Base-by-base conservation (phyloP, 2,113 vertebrate genomes). In the Rissa tridactyla region DNA sequence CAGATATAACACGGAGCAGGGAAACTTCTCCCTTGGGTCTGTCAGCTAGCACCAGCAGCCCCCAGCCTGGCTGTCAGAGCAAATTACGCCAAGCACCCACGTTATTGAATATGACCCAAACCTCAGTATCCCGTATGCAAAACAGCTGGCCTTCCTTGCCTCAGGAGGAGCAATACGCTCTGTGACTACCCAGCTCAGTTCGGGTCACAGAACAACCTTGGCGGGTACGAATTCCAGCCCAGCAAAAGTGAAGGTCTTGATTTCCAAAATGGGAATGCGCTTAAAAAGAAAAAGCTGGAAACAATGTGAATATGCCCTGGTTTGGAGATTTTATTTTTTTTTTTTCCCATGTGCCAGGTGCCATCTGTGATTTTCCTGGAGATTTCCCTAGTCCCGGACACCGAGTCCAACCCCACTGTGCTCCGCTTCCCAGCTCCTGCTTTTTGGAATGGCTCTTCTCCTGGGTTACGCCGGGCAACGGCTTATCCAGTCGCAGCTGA, bases 71-170 rank as follows among this genome's bases (percentile, higher is more conserved):
- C 49, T 54, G 62, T 2, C 75, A 42, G 26, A 17, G 51, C 34
- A 3, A 9, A 22, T 34, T 2, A 15, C 32, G 6, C 15, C 4
- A 0, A 29, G 5, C 42, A 6, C 60, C 13, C 10, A 2, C 11
- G 6, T 10, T 47, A 11, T 7, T 3, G 23, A 23, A 3, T 7
- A 15, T 3, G 34, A 10, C 49, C 34, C 73, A 27, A 5, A 23
- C 6, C n/a, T 4, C 7, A 5, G 40, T 21, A 29, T 30, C 4
- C 21, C n/a, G 4, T 7, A 0, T 2, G n/a, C 30, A 38, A 8
- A 51, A 9, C 15, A 6, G 1, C 10, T 1, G 13, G 20, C n/a
- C 7, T 32, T 9, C 51, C 0, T 8, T 14, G 7, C 42, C 38
- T 5, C 34, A 9, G 79, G 52, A 40, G 49, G 13, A 47, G 29